phyloP scores from a whole-genome alignment of 2,113 vertebrate genomes.

The Dromaius novaehollandiae region DNA sequence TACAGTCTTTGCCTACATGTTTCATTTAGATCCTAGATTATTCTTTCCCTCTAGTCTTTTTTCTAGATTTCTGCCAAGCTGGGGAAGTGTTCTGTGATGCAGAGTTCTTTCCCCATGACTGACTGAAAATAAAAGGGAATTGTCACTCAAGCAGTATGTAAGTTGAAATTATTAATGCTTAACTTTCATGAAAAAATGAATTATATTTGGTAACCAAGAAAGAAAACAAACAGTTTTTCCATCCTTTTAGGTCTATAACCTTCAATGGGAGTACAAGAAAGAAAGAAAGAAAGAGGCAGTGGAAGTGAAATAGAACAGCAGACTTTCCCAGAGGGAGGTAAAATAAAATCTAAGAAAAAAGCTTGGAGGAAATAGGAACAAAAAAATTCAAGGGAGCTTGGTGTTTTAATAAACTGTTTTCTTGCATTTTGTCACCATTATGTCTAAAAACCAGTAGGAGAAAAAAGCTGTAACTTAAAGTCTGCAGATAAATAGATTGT shows the following conservation, averaged over 20 bases:
- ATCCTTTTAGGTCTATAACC: neutral
- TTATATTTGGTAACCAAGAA: neutral
- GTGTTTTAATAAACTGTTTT: neutral
- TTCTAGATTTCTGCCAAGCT: neutral
- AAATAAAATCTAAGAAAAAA: neutral
- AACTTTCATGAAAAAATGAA: neutral
- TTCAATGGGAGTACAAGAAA: neutral
- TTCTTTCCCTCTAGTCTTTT: neutral
- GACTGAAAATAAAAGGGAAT: neutral
- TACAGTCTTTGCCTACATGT: neutral
- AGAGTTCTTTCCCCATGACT: neutral
- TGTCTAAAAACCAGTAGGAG: neutral
- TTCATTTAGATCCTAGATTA: neutral
- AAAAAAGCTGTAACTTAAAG: neutral
- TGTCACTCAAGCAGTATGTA: neutral
- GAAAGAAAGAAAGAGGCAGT: neutral
- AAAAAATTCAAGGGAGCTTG: neutral
- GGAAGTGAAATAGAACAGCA: neutral
- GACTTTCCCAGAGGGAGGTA: neutral
- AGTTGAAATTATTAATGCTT: neutral
- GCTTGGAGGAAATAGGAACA: neutral
- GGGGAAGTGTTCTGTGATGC: neutral
- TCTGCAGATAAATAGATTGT: neutral
- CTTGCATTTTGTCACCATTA: neutral
- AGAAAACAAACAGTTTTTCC: neutral